Evolutionary conservation across 2,113 vertebrate species (phyloP).

Genomic region (Chaenogobius annularis): DNA sequence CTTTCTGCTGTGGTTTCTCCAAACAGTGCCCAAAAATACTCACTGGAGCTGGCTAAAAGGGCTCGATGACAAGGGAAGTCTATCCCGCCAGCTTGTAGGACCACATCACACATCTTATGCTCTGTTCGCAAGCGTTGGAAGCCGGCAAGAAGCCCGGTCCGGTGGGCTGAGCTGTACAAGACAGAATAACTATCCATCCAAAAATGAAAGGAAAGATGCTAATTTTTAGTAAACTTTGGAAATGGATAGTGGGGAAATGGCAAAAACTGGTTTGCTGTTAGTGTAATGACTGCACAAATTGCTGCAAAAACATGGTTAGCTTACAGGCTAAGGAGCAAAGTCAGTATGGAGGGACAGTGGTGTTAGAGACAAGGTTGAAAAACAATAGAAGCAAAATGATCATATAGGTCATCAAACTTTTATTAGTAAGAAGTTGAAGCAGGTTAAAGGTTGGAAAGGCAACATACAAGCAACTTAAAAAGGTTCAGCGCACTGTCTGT

Average conservation of each 20-base stretch:
- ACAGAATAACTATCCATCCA: conserved; percentile 85
- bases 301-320: background rate
- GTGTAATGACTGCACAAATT: background rate
- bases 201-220: background rate
- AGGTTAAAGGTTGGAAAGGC: background rate
- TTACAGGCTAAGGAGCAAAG: background rate
- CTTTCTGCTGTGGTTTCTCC: conserved; percentile 87
- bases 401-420: background rate
- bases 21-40: conserved; percentile 95
- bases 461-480: background rate
- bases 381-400: background rate
- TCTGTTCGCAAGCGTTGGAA: conserved; percentile 87
- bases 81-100: conserved; percentile 83
- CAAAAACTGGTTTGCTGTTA: background rate
- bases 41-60: conserved; percentile 89
- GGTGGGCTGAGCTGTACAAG: conserved; percentile 87
- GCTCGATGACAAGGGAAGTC: conserved; percentile 90
- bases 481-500: background rate
- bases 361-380: background rate
- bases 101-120: conserved; percentile 88
- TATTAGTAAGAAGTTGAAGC: background rate
- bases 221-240: background rate
- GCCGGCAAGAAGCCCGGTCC: conserved; percentile 79
- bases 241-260: background rate
- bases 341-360: background rate